Base-by-base conservation (phyloP, 92 coral and sea anemone species). In the Chrysogorgia sp. region DNA sequence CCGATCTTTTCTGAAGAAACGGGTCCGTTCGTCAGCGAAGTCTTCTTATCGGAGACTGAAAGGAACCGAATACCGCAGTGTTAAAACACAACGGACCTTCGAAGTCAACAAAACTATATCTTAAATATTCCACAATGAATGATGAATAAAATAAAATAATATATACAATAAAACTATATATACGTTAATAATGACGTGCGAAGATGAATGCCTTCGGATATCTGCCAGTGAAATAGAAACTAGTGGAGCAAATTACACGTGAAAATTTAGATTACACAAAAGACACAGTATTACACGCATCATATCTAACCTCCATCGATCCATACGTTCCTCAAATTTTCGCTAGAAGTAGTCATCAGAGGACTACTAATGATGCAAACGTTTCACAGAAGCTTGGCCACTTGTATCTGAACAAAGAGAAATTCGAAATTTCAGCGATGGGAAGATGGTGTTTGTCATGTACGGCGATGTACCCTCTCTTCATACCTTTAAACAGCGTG, bases 281-380 rank as follows among this genome's bases (percentile, higher is more conserved):
- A 57, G 63, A 22, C 63, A 72, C 79, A 72, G 35, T 19, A 72
- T 21, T 50, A 53, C 63, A 72, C 79, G 48, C 52, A 72, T 17
- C 40, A 47, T 53, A 72, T 26, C 66, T 72, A 19, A 72, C 79
- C 79, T 56, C 79, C 79, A 72, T 33, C 66, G 22, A 50, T 56
- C 79, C 79, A 72, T 29, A 72, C 64, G 33, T 30, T 72, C 1
- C 65, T 10, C 31, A 72, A 53, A 53, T 52, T 34, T 72, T 72
- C 64, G 79, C 79, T 56, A 72, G 79, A 53, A 53, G 79, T 72
- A 32, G 79, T 72, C 79, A 72, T 72, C 79, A 72, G 79, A 72
- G 25, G 79, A 72, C 63, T 53, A 56, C 79, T 34, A 72, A 72
- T 52, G 41, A 72, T 72, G 79, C 79, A 72, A 50, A 34, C 33